Evolutionary conservation across 2,888 invertebrate species (phyloP), one percentile per base, ranked within the genome.

Genomic region (Conomelus anceps): DNA sequence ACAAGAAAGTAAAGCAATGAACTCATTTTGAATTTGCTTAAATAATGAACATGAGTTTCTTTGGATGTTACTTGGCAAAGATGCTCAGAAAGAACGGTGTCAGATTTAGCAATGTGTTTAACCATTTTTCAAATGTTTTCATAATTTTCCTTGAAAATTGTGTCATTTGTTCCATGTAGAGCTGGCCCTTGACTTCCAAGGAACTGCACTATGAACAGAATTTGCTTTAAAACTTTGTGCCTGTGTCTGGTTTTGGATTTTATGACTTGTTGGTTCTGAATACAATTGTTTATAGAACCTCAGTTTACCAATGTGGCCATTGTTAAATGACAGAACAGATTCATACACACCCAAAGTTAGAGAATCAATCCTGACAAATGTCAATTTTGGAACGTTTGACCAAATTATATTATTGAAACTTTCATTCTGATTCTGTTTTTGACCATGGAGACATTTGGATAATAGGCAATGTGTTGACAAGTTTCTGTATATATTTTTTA

Each of bases 11-110:
- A 89, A 9, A 26, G 11, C 24, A 9, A 89, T 89, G 63, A 89
- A 89, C 24, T 89, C 41, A 63, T 87, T 89, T 24, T 89, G 89
- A 22, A 89, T 87, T 89, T 89, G 26, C 87, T 89, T 23, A 89
- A 63, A 89, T 89, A 89, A 41, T 89, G 89, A 23, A 87, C 86
- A 63, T 87, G 4, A 4, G 24, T 63, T 23, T 87, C 87, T 87
- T 86, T 86, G 20, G 22, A 23, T 24, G 23, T 13, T 17, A 29
- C 84, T 22, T 7, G 34, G 11, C 63, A 1, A 20, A 89, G 22
- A 84, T 89, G 89, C 22, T 89, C 89, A 20, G 63, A 23, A 23
- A 89, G 23, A 41, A 89, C 89, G 13, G 22, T 84, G 23, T 89
- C 34, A 89, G 34, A 89, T n/a, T 23, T 63, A 22, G 87, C 7